Evolutionary conservation across 1,140 invertebrate species (phyloP).

Genomic region (Tribolium castaneum): DNA sequence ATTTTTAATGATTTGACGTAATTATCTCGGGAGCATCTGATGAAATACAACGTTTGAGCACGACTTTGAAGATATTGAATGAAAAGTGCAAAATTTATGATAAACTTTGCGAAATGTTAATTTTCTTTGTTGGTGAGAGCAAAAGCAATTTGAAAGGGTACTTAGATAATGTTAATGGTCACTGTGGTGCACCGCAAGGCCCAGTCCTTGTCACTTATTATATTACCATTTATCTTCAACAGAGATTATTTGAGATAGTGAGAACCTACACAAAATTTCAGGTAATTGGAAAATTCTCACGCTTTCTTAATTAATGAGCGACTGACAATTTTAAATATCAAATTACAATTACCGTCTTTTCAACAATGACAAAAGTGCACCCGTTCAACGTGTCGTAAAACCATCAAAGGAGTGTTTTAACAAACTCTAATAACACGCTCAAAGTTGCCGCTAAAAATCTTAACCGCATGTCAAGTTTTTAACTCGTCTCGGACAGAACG

Average conservation of each 20-base stretch:
- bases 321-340: not conserved
- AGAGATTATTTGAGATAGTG: not conserved
- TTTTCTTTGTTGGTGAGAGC: not conserved
- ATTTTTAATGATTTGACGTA: not conserved
- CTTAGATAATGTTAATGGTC: not conserved
- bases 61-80: not conserved
- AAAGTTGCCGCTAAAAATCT: constrained; percentile 43
- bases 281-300: not conserved
- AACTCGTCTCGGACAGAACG: not conserved
- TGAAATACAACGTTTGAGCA: not conserved
- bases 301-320: not conserved
- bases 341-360: not conserved
- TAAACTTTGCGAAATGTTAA: not conserved
- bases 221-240: not conserved
- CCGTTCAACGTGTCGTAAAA: constrained; percentile 24
- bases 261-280: not conserved
- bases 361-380: not conserved
- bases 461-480: constrained; percentile 41
- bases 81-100: not conserved
- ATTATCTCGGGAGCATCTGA: not conserved
- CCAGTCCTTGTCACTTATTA: not conserved
- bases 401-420: constrained; percentile 24
- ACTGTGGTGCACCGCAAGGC: not conserved
- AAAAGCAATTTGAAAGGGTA: not conserved
- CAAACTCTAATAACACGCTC: constrained; percentile 25